Evolutionary conservation across 1,140 invertebrate species (phyloP), one percentile per base, ranked within the genome.

Genomic region (Drosophila ironensis): DNA sequence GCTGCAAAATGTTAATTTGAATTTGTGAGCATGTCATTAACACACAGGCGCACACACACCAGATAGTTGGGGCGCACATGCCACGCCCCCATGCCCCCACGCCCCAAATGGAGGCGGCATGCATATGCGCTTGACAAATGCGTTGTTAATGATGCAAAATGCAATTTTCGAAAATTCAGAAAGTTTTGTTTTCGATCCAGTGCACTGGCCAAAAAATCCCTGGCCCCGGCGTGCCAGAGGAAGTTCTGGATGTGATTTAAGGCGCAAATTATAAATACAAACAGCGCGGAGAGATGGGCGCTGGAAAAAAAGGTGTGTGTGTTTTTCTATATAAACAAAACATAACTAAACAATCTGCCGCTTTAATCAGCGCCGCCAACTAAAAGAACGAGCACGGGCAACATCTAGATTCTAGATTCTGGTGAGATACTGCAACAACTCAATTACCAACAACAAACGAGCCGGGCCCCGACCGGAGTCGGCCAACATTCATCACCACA

Each of bases 21-120:
- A 86, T 86, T 86, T 86, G 81, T 86, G 81, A 86, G 75, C 81
- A 86, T 86, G 81, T 80, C 82, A 87, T 87, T 87, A 87, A 87
- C 81, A 80, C 81, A 87, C 67, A 45, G 52, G 41, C 44, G 17
- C 22, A 47, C 38, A 33, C 33, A 30, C 61, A 44, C 38, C 17
- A 63, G 56, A 60, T 57, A 57, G 52, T 44, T 56, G 53, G 50
- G 37, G 52, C 40, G 41, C 20, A 56, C 38, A 48, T 42, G 51
- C 28, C 52, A 56, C 50, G 63, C 52, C 75, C 61, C 70, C 57
- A 64, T 51, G 30, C 59, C n/a, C n/a, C n/a, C n/a, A n/a, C n/a
- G n/a, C n/a, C n/a, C n/a, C n/a, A n/a, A n/a, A n/a, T n/a, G 76
- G 45, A 54, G 66, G 71, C 47, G 67, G 33, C 33, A 47, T 72